phyloP scores from a whole-genome alignment of 2,113 vertebrate genomes.

The Diphyllodes magnificus region DNA sequence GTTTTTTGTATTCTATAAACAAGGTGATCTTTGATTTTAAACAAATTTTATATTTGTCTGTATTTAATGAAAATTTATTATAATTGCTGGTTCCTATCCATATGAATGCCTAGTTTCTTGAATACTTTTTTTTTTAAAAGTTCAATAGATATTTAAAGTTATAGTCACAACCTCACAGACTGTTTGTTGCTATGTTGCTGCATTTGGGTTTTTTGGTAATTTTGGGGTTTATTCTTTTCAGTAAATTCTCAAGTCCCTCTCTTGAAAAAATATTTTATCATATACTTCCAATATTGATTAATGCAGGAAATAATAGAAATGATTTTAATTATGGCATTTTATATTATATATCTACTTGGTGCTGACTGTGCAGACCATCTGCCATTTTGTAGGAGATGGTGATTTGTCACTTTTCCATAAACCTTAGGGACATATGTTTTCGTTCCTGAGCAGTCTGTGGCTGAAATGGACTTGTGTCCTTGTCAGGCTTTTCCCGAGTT shows the following conservation, averaged over 20 bases:
- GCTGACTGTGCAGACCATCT: neutral
- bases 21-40: neutral
- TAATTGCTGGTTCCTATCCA: neutral
- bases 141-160: neutral
- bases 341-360: neutral
- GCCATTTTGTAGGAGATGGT: neutral
- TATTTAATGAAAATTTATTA: neutral
- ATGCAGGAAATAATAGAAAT: neutral
- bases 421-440: neutral
- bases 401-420: neutral
- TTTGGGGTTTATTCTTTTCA: neutral
- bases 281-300: neutral
- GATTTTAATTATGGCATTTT: neutral
- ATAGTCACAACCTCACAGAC: neutral
- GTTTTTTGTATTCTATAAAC: neutral
- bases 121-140: neutral
- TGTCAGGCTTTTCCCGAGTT: neutral
- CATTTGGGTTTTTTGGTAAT: neutral
- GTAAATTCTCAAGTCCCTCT: neutral
- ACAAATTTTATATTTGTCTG: neutral
- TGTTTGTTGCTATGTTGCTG: neutral
- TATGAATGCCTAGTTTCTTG: neutral
- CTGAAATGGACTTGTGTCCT: neutral
- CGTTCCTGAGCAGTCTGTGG: neutral
- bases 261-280: neutral